These are phyloP conservation scores for Graphium colonna DNA, from an alignment of 2,888 invertebrate species.

Conservation along the genomic window DNA sequence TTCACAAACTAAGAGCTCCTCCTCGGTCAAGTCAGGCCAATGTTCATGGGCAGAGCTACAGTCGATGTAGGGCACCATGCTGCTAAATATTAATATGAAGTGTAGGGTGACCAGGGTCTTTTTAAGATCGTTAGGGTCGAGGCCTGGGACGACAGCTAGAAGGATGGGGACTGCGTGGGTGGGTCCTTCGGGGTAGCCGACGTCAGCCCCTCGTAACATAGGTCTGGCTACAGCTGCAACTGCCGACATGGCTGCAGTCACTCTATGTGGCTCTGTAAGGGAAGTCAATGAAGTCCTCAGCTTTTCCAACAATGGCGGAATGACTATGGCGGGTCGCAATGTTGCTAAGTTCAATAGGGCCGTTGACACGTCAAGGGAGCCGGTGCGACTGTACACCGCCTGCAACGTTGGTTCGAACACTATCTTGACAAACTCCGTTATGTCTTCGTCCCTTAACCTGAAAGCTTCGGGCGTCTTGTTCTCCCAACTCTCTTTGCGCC, in stretches of 20 bases:
- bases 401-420: slow-evolving; percentile 87
- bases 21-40: slow-evolving; percentile 86
- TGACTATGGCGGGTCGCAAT: slow-evolving; percentile 89
- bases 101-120: slow-evolving; percentile 89
- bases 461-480: slow-evolving; percentile 83
- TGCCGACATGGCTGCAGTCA: slow-evolving; percentile 86
- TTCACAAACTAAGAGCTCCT: slow-evolving; percentile 87
- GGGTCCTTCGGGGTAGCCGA: slow-evolving; percentile 86
- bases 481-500: slow-evolving; percentile 84
- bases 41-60: slow-evolving; percentile 87
- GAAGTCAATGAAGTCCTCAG: slow-evolving; percentile 90
- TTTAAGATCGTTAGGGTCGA: slow-evolving; percentile 93
- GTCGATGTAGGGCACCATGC: slow-evolving; percentile 91
- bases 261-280: slow-evolving; percentile 92
- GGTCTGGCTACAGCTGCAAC: slow-evolving; percentile 85
- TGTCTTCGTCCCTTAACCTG: slow-evolving; percentile 88
- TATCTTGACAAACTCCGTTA: slow-evolving; percentile 89
- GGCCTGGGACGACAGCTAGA: slow-evolving; percentile 89
- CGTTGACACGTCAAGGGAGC: slow-evolving; percentile 81
- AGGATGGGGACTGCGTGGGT: slow-evolving; percentile 90
- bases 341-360: slow-evolving; percentile 88
- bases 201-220: slow-evolving; percentile 76
- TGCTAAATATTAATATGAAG: slow-evolving; percentile 87
- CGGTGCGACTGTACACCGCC: slow-evolving; percentile 88
- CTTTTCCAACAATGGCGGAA: slow-evolving; percentile 90